Evolutionary conservation across 2,888 invertebrate genomes (phyloP).

Genomic region (Acheta domesticus): DNA sequence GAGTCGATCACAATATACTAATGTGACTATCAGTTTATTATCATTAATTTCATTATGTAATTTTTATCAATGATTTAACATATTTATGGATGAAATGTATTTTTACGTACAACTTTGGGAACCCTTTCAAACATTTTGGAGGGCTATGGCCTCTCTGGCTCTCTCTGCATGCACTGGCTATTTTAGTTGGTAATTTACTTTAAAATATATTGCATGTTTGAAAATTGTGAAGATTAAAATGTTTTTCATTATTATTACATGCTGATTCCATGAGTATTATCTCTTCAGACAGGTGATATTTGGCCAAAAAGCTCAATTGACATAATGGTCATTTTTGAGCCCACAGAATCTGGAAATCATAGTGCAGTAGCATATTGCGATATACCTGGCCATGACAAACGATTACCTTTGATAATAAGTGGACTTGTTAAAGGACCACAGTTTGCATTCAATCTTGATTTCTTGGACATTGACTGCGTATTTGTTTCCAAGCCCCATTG

Average conservation of each 20-base stretch:
- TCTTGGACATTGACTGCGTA: slow-evolving; percentile 56
- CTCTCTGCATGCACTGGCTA: too few species aligned
- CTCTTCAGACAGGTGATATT: slow-evolving; percentile 55
- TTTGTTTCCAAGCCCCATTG: slow-evolving; percentile 58
- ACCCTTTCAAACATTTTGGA: too few species aligned
- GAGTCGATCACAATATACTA: too few species aligned
- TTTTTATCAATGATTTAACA: too few species aligned
- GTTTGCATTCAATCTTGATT: slow-evolving; percentile 55
- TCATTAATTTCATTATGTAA: too few species aligned
- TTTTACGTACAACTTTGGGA: too few species aligned
- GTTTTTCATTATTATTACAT: too few species aligned
- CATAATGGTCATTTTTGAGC: slow-evolving; percentile 56
- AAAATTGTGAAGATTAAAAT: too few species aligned
- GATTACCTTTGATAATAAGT: slow-evolving; percentile 30
- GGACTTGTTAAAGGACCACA: slow-evolving; percentile 59
- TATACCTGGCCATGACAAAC: slow-evolving; percentile 51
- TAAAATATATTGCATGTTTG: not conserved
- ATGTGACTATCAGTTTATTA: too few species aligned
- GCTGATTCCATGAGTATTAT: not conserved
- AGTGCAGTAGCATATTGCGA: slow-evolving; percentile 56
- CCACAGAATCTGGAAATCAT: slow-evolving; percentile 54
- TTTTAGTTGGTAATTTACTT: too few species aligned
- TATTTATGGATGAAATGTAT: too few species aligned
- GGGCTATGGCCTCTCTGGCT: too few species aligned
- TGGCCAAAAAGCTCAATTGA: slow-evolving; percentile 57